Percentiles rank a stretch among this genome's conserved stretches.
Evolutionary conservation across 2,113 vertebrate species (phyloP).

Genomic region (Rhinichthys klamathensis): DNA sequence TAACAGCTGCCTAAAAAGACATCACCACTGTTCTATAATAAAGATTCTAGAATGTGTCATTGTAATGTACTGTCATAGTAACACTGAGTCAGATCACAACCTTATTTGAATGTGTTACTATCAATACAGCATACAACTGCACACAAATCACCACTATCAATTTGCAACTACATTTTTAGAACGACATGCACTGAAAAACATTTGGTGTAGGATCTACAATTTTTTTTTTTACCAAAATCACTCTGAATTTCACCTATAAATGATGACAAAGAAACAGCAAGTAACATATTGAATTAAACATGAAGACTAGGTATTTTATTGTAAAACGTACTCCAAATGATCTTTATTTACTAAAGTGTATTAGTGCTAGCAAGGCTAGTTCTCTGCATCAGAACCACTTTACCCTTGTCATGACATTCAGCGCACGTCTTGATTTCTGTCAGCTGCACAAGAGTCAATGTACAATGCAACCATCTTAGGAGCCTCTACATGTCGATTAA

Average conservation of each 20-base stretch:
- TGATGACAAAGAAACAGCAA: background rate
- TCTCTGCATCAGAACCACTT: background rate
- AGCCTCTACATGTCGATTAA: background rate
- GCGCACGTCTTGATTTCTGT: no score
- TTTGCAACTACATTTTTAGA: background rate
- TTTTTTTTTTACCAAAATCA: no score
- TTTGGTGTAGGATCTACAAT: no score
- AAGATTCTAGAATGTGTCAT: background rate
- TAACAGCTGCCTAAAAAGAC: slow-evolving; percentile 2
- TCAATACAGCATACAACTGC: background rate
- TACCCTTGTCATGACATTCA: background rate
- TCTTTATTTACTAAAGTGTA: no score
- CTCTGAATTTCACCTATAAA: background rate
- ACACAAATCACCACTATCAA: background rate
- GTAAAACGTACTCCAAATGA: no score
- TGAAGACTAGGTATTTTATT: no score
- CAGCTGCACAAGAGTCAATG: no score
- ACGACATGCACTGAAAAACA: background rate
- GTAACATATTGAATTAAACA: no score
- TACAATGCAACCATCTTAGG: no score
- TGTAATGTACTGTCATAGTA: background rate
- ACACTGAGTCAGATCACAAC: background rate
- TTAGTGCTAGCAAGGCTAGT: background rate
- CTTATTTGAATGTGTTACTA: background rate
- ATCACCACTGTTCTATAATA: background rate